phyloP scores from a whole-genome alignment of 2,113 vertebrate genomes.

The Neolamprologus brichardi region DNA sequence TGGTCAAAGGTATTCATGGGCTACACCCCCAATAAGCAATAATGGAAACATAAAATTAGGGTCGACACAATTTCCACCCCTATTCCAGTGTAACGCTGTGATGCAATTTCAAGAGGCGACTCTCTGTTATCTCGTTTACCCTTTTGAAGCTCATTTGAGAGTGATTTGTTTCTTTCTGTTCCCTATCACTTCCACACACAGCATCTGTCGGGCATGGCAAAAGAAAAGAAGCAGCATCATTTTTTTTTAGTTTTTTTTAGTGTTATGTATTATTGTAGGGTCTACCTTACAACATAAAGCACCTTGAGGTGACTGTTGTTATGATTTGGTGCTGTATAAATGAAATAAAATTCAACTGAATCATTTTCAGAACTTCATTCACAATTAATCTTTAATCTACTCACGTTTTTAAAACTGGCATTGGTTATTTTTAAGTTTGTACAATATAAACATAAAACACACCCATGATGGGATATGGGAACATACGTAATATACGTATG shows the following conservation, averaged over 20 bases:
- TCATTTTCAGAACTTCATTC: background rate
- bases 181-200: background rate
- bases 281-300: background rate
- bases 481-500: background rate
- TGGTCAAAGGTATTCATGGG: background rate
- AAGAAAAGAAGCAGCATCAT: background rate
- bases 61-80: background rate
- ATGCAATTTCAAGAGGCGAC: background rate
- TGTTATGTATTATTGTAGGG: background rate
- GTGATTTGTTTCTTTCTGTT: background rate
- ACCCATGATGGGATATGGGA: background rate
- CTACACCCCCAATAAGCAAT: background rate
- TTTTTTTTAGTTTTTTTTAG: fast-evolving
- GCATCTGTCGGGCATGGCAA: background rate
- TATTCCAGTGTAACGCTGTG: background rate
- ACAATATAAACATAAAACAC: background rate
- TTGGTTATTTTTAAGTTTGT: background rate
- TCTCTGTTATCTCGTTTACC: background rate
- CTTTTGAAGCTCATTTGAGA: background rate
- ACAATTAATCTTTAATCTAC: background rate
- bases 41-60: background rate
- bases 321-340: background rate
- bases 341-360: background rate
- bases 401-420: background rate
- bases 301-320: background rate